Percentiles rank a stretch among this genome's conserved stretches.
Evolutionary conservation across 2,888 invertebrate species (phyloP).

Genomic region (Epinotia demarniana): DNA sequence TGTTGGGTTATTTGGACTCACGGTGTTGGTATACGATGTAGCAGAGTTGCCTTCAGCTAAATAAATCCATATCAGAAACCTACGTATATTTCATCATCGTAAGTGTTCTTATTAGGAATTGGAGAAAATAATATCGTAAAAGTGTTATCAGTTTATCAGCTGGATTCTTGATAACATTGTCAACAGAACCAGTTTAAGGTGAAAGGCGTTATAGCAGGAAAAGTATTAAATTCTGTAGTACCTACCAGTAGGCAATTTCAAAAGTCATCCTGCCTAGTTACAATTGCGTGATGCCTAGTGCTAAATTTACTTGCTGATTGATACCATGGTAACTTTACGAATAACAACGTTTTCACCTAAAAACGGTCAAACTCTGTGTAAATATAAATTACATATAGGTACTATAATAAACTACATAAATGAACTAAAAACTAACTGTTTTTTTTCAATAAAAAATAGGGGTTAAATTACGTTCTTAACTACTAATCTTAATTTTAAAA

Average conservation of each 20-base stretch:
- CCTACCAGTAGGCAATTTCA: neutral
- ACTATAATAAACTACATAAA: too few species aligned
- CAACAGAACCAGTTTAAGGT: conserved; percentile 34
- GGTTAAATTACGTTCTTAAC: too few species aligned
- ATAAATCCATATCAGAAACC: neutral
- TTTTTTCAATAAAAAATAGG: too few species aligned
- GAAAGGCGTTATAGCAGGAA: conserved; percentile 1
- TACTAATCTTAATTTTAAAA: too few species aligned
- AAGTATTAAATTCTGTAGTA: neutral
- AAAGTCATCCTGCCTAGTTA: neutral
- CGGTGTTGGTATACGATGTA: neutral
- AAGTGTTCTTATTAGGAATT: neutral
- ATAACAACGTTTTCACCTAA: too few species aligned
- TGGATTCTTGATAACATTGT: conserved; percentile 43
- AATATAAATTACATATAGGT: neutral
- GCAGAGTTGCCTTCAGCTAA: neutral
- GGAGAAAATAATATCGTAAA: conserved; percentile 32
- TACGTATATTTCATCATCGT: conserved; percentile 1
- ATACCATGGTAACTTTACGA: neutral
- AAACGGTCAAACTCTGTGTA: neutral
- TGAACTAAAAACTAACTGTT: too few species aligned
- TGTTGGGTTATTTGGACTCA: neutral
- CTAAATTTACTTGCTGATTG: neutral
- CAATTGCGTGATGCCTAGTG: neutral
- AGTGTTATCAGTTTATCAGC: conserved; percentile 33